Percentiles rank a stretch among this genome's conserved stretches.
Evolutionary conservation across 2,797 vertebrate species (phyloP).

Genomic region (Anableps anableps): DNA sequence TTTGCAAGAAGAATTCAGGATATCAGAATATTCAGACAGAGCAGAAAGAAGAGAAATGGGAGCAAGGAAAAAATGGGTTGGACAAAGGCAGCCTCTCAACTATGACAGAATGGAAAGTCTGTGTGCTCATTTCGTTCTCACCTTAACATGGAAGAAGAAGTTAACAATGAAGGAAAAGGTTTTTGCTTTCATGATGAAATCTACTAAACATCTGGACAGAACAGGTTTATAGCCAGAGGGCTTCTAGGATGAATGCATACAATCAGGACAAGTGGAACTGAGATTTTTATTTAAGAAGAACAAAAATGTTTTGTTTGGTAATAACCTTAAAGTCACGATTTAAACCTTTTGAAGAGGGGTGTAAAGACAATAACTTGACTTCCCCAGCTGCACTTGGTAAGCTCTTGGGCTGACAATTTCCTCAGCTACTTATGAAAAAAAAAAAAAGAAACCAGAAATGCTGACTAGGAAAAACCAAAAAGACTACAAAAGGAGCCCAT

Average conservation of each 20-base stretch:
- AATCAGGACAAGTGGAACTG: neutral
- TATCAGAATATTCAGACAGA: conserved; percentile 31
- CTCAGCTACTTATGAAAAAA: conserved; percentile 5
- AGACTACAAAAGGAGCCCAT: conserved; percentile 8
- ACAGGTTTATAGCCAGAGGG: neutral
- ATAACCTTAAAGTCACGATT: conserved; percentile 2
- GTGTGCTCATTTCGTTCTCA: conserved; percentile 5
- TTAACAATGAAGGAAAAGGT: neutral
- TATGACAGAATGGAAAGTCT: conserved; percentile 15
- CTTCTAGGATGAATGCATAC: neutral
- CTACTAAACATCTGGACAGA: neutral
- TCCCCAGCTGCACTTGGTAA: neutral
- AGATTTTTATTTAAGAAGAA: neutral
- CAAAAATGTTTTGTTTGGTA: neutral
- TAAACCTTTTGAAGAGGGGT: neutral
- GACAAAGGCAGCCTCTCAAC: conserved; percentile 35
- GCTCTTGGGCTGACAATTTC: neutral
- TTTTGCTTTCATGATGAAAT: neutral
- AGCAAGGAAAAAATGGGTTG: neutral
- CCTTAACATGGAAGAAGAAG: conserved; percentile 4
- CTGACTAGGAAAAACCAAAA: conserved; percentile 4
- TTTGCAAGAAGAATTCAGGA: conserved; percentile 50
- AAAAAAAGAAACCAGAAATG: conserved; percentile 1
- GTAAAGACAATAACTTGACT: conserved; percentile 1
- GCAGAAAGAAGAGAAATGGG: neutral